A percentile compares a stretch with the other conserved stretches of the same genome.
phyloP scores from a whole-genome alignment of 2,797 vertebrate species.

The Gadopsis marmoratus region DNA sequence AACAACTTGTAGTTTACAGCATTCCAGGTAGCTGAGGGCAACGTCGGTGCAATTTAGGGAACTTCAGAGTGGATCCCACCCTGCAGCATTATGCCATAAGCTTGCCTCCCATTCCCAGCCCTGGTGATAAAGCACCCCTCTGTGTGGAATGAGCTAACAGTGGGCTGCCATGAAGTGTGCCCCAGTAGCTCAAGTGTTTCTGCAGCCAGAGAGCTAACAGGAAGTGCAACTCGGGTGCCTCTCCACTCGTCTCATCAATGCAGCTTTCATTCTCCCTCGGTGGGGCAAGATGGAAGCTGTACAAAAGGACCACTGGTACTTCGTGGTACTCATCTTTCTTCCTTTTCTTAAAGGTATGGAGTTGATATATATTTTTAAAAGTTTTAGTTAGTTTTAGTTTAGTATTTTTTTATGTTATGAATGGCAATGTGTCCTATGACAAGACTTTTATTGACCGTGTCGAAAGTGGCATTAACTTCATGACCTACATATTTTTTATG shows the following conservation, averaged over 20 bases:
- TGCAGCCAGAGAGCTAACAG: slow-evolving; percentile 71
- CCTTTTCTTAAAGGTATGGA: slow-evolving; percentile 83
- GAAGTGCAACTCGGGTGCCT: slow-evolving; percentile 76
- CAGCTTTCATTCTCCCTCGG: slow-evolving; percentile 86
- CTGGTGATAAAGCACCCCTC: slow-evolving; percentile 51
- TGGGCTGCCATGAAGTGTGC: slow-evolving; percentile 57
- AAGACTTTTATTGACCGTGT: not conserved
- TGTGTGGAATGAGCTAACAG: slow-evolving; percentile 62
- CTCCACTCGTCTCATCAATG: slow-evolving; percentile 83
- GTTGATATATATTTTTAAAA: slow-evolving; percentile 7
- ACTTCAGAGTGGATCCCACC: slow-evolving; percentile 2
- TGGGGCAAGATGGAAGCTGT: slow-evolving; percentile 85
- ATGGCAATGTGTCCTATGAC: not conserved
- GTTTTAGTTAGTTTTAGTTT: not conserved
- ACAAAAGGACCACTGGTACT: slow-evolving; percentile 88
- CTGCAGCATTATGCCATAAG: slow-evolving; percentile 37
- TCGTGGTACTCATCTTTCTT: slow-evolving; percentile 84
- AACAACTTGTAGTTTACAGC: not conserved
- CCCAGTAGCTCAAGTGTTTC: slow-evolving; percentile 67
- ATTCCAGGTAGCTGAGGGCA: not conserved
- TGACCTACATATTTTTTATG: not conserved
- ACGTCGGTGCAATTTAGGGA: not conserved
- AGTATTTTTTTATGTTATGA: not conserved
- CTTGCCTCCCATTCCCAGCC: slow-evolving; percentile 32
- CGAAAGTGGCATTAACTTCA: not conserved